Base-by-base conservation (phyloP, 2,113 vertebrate species). In the Xenus cinereus region DNA sequence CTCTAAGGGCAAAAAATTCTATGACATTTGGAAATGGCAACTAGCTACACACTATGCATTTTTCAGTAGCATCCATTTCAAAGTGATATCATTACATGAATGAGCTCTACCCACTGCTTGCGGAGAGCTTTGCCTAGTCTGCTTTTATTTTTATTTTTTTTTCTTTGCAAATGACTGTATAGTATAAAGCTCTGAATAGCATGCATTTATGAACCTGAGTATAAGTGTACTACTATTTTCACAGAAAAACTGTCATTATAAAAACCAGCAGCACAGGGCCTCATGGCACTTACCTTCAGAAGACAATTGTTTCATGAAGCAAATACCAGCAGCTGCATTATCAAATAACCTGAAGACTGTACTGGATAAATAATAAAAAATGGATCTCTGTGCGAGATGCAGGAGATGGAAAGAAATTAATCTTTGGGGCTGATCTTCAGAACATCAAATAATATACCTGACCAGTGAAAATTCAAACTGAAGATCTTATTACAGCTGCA, bases 61-160 rank as follows among this genome's bases (percentile, higher is more conserved):
- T 90, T 93, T 88, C 79, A 95, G 54, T n/a, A 89, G 50, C 63
- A 67, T 80, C 50, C 66, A n/a, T 84, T 90, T 84, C 59, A 79
- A 88, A 79, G 27, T 19, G n/a, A 20, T 63, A 45, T 67, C 46
- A 46, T 89, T 83, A 74, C n/a, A 45, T 15, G 14, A 74, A 81
- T 51, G 50, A 90, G 45, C 50, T 76, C 37, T 46, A 24, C 26
- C 56, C 59, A 6, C 15, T 63, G 8, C 67, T 33, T 27, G 35
- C 9, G 26, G 6, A 85, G 33, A 76, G 76, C 43, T 84, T 82
- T 82, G 9, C 48, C n/a, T 71, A 39, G n/a, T n/a, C 63, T 84
- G 22, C 2, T 26, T 48, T 54, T 48, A 4, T 59, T 53, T 35
- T n/a, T n/a, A 14, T 2, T 37, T 56, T 27, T 37, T 68, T 57